Percentiles rank a stretch among this genome's conserved stretches.
phyloP scores from a whole-genome alignment of 2,113 vertebrate species.

The Crypturellus undulatus region DNA sequence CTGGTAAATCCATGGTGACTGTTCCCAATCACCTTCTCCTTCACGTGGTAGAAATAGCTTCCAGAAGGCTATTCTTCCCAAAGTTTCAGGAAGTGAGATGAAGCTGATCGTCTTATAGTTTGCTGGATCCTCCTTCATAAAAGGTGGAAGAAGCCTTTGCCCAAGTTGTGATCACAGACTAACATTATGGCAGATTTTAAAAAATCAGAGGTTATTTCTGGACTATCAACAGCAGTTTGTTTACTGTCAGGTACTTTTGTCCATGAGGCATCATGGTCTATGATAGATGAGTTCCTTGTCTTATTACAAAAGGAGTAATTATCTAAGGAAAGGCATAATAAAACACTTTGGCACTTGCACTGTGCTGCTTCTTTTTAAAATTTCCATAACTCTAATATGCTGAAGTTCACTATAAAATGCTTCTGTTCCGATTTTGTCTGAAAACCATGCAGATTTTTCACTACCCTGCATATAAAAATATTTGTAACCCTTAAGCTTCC shows the following conservation, averaged over 20 bases:
- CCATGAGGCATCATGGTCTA: neutral
- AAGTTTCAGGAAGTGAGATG: accelerated
- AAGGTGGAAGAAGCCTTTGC: neutral
- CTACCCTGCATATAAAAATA: neutral
- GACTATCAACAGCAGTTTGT: neutral
- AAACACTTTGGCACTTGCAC: neutral
- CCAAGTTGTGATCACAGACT: neutral
- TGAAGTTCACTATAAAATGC: neutral
- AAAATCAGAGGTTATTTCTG: neutral
- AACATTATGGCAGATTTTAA: neutral
- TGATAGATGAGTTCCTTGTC: neutral
- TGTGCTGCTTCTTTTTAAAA: neutral
- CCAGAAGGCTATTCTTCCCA: neutral
- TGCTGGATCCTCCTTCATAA: neutral
- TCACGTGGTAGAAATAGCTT: neutral
- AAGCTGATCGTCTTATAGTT: neutral
- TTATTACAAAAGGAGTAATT: neutral
- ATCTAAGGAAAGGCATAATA: neutral
- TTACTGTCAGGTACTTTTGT: neutral
- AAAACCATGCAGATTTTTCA: neutral
- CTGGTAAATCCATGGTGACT: neutral
- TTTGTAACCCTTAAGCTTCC: constrained; percentile 30
- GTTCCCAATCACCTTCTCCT: neutral
- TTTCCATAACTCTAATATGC: neutral
- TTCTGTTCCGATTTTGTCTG: neutral